phyloP scores from a whole-genome alignment of 2,888 invertebrate species.

The Tipula helvola region DNA sequence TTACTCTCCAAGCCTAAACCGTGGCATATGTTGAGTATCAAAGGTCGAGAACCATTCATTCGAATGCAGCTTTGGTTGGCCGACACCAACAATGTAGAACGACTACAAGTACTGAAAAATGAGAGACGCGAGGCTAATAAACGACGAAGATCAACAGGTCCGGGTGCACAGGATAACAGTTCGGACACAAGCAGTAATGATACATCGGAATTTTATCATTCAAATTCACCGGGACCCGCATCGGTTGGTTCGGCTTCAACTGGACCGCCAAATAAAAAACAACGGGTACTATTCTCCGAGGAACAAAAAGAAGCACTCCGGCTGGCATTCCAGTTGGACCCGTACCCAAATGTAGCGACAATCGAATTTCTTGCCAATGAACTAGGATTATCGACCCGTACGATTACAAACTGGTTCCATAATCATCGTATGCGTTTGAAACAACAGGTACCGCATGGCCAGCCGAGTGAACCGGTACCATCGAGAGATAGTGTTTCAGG shows the following conservation, averaged over 20 bases:
- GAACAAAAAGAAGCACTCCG: conserved; percentile 95
- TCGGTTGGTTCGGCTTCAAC: conserved; percentile 36
- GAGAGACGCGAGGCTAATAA: conserved; percentile 87
- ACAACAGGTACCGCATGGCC: conserved; percentile 72
- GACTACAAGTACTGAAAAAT: conserved; percentile 80
- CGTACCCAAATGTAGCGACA: conserved; percentile 92
- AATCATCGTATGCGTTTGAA: conserved; percentile 98
- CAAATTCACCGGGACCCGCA: conserved; percentile 65
- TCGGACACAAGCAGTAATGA: conserved; percentile 81
- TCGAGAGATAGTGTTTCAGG: conserved; percentile 54
- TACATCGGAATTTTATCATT: conserved; percentile 78
- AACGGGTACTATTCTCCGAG: conserved; percentile 92
- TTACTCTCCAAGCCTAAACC: conserved; percentile 95
- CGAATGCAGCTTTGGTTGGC: conserved; percentile 95
- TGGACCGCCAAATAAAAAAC: conserved; percentile 83
- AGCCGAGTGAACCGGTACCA: conserved; percentile 57
- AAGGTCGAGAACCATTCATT: conserved; percentile 92
- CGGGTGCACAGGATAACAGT: conserved; percentile 71
- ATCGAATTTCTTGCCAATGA: conserved; percentile 92
- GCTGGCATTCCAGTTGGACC: conserved; percentile 88
- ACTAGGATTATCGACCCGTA: conserved; percentile 80
- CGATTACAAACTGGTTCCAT: conserved; percentile 99
- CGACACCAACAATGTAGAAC: conserved; percentile 89
- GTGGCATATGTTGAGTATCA: conserved; percentile 98
- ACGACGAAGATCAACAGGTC: conserved; percentile 69